Conservation (phyloP, 2,888 invertebrate genomes). For the Serrognathus titanus region DNA sequence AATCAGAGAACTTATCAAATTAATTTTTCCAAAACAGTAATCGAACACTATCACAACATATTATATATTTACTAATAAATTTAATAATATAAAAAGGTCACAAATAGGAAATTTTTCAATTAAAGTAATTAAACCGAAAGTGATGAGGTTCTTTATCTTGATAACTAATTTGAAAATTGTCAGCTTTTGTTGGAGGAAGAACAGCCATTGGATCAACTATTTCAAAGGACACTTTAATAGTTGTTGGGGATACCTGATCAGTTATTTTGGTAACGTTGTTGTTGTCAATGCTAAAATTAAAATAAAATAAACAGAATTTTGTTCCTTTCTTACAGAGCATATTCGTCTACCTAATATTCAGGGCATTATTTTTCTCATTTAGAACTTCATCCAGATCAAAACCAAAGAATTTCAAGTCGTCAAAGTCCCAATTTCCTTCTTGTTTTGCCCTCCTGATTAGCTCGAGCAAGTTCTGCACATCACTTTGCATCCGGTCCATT, state of each 20-base stretch:
- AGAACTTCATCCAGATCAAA: constrained; percentile 45
- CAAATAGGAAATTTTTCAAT: background rate
- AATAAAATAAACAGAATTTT: background rate
- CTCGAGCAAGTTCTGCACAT: constrained; percentile 48
- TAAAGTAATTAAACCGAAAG: background rate
- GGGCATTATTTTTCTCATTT: background rate
- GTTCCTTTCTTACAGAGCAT: background rate
- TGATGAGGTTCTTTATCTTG: background rate
- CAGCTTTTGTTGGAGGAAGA: background rate
- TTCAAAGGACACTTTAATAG: constrained; percentile 12
- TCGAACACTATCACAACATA: background rate
- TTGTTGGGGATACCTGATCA: constrained; percentile 12
- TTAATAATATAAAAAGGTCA: background rate
- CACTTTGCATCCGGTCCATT: constrained; percentile 40
- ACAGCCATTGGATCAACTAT: constrained; percentile 3
- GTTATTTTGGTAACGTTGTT: background rate
- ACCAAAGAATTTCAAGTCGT: constrained; percentile 49
- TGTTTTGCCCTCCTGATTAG: constrained; percentile 49
- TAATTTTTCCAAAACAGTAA: background rate
- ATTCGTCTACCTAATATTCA: no score
- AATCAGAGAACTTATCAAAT: no score
- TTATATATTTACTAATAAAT: background rate
- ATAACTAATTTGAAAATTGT: constrained; percentile 8
- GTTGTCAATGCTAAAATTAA: background rate
- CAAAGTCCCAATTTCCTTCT: constrained; percentile 44